Evolutionary conservation across 2,888 invertebrate genomes (phyloP), one percentile per base, ranked within the genome.

Genomic region (Lottia gigantea): DNA sequence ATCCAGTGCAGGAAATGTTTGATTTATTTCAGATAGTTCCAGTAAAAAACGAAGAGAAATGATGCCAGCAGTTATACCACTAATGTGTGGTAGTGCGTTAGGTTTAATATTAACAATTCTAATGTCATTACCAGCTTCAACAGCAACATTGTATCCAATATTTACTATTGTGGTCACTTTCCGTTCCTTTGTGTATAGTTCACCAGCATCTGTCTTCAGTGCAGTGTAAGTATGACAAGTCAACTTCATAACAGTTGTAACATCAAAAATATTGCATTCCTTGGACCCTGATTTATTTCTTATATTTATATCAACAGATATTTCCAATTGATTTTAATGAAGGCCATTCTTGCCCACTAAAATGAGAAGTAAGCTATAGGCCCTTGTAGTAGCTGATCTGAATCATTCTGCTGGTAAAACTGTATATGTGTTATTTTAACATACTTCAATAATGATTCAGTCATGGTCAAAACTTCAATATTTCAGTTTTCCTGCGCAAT

Each of bases 401-500:
- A 40, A 8, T 40, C 1, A 40, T 40, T 40, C 1, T 11, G 40
- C 11, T 8, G 40, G 40, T 40, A 40, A 40, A 40, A 40, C 40
- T 31, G 31, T 31, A 31, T 31, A 31, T 31, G 31, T n/a, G n/a
- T n/a, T n/a, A n/a, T n/a, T 6, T 31, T 6, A 31, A 6, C 31
- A 31, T 31, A 6, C 31, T 31, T 31, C 31, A 31, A 31, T 31
- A 31, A 3, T 31, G 31, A 31, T n/a, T n/a, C n/a, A n/a, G n/a
- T n/a, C n/a, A n/a, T n/a, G n/a, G n/a, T 31, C 31, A 31, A 31
- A 31, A 31, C 11, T 11, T 40, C 8, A 40, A n/a, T 67, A 26
- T 73, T 77, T 6, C 76, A 83, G 82, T 64, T 82, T 83, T 73
- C 83, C 83, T 0, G 77, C 77, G 62, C 76, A 82, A 64, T 82